Percentiles rank a stretch among this genome's conserved stretches.
Evolutionary conservation across 2,113 vertebrate species (phyloP).

Genomic region (Terrapene triunguis): DNA sequence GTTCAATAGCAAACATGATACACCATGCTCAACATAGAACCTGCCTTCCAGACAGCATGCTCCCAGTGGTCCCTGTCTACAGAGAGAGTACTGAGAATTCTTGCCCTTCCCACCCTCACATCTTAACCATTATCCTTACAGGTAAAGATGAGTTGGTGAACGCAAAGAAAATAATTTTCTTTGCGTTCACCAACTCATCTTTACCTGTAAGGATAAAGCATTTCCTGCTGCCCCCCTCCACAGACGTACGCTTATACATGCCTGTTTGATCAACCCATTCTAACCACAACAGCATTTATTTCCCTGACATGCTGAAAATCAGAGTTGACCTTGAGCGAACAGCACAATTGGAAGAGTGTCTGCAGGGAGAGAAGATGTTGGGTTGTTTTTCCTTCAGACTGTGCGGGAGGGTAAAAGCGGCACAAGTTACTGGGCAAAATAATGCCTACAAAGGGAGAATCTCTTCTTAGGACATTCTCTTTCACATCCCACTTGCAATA

Average conservation of each 20-base stretch:
- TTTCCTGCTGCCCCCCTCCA: neutral
- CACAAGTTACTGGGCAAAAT: constrained; percentile 53
- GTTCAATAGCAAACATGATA: neutral
- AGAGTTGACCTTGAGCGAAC: constrained; percentile 49
- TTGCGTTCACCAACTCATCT: neutral
- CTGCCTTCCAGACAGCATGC: neutral
- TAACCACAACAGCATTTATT: neutral
- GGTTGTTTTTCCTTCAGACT: constrained; percentile 44
- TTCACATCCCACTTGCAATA: constrained; percentile 47
- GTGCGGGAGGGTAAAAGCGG: constrained; percentile 43
- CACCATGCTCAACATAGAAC: neutral
- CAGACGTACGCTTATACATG: neutral
- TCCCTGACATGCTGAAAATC: neutral
- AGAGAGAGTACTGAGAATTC: neutral
- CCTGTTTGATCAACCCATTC: neutral
- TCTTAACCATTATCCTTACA: too few species aligned
- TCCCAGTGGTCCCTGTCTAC: neutral
- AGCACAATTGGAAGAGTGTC: neutral
- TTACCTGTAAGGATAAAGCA: neutral
- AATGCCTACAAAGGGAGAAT: constrained; percentile 22
- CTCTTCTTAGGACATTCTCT: constrained; percentile 46
- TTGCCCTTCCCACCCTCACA: too few species aligned
- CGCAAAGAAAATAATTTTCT: too few species aligned
- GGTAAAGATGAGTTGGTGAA: too few species aligned
- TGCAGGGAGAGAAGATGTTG: constrained; percentile 39